Percentiles rank a stretch among this genome's conserved stretches.
Evolutionary conservation across 2,888 invertebrate genomes (phyloP).

Genomic region (Molorchus minor): DNA sequence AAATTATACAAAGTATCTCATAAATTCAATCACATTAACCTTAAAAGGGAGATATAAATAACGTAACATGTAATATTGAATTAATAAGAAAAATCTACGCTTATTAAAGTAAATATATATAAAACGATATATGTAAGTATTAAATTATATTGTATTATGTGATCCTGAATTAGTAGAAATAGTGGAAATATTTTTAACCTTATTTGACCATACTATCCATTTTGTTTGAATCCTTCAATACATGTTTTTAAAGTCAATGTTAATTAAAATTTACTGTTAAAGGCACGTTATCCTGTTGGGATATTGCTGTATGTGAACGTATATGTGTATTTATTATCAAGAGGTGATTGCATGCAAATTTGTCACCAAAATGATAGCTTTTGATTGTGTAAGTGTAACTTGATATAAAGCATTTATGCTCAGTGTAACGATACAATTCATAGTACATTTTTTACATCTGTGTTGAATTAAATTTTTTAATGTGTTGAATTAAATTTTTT

Average conservation of each 20-base stretch:
- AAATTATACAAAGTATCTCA: background rate
- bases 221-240: too few relatives aligned
- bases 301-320: too few relatives aligned
- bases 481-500: too few relatives aligned
- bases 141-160: too few relatives aligned
- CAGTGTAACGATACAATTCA: slow-evolving; percentile 26
- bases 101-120: slow-evolving; percentile 38
- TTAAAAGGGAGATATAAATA: background rate
- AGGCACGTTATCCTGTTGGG: too few relatives aligned
- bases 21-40: background rate
- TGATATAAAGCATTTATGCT: slow-evolving; percentile 16
- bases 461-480: slow-evolving; percentile 19
- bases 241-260: too few relatives aligned
- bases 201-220: too few relatives aligned
- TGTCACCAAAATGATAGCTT: slow-evolving; percentile 3
- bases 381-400: slow-evolving; percentile 2
- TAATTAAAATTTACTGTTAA: too few relatives aligned
- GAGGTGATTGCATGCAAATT: slow-evolving; percentile 7
- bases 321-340: too few relatives aligned
- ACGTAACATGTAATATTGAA: slow-evolving; percentile 21
- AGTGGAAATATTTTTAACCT: too few relatives aligned
- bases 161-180: too few relatives aligned
- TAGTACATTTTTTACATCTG: slow-evolving; percentile 13
- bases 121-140: slow-evolving; percentile 7
- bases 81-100: slow-evolving; percentile 41